phyloP scores from a whole-genome alignment of 2,888 invertebrate genomes.

The Cheilosia urbana region DNA sequence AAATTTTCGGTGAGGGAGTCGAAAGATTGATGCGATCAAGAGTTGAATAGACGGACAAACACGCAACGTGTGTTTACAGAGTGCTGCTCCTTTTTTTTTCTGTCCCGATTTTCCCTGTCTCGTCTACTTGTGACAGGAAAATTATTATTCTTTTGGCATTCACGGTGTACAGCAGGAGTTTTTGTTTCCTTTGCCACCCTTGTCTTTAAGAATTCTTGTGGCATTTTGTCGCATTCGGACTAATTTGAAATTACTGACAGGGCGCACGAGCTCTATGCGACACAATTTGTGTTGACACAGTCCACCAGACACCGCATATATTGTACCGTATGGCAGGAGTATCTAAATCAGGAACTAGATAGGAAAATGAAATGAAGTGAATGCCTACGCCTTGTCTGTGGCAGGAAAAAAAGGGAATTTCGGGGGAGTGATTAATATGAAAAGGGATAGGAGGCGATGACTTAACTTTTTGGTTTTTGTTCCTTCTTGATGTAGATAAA shows the following conservation, averaged over 20 bases:
- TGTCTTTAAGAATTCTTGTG: constrained; percentile 55
- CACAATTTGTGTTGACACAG: constrained; percentile 36
- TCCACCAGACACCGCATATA: background rate
- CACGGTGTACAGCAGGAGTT: constrained; percentile 60
- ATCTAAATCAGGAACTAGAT: constrained; percentile 39
- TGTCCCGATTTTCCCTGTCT: background rate
- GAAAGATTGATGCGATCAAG: constrained; percentile 73
- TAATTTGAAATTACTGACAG: constrained; percentile 73
- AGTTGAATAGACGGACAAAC: constrained; percentile 73
- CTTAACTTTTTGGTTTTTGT: too few species aligned
- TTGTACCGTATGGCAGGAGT: constrained; percentile 7
- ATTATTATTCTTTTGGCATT: constrained; percentile 67
- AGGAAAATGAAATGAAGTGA: background rate
- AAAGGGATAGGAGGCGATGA: too few species aligned
- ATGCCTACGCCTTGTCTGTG: too few species aligned
- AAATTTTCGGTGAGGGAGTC: constrained; percentile 40
- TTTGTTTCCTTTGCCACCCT: background rate
- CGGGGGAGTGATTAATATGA: too few species aligned
- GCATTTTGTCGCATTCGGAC: constrained; percentile 69
- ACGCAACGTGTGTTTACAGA: constrained; percentile 69
- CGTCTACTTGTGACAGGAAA: constrained; percentile 46
- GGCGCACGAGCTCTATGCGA: constrained; percentile 46
- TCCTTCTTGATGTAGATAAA: too few species aligned
- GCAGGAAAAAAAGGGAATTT: too few species aligned
- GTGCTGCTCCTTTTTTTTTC: constrained; percentile 54